Conservation (phyloP, 2,888 invertebrate species). For the Nemoura dubitans region DNA sequence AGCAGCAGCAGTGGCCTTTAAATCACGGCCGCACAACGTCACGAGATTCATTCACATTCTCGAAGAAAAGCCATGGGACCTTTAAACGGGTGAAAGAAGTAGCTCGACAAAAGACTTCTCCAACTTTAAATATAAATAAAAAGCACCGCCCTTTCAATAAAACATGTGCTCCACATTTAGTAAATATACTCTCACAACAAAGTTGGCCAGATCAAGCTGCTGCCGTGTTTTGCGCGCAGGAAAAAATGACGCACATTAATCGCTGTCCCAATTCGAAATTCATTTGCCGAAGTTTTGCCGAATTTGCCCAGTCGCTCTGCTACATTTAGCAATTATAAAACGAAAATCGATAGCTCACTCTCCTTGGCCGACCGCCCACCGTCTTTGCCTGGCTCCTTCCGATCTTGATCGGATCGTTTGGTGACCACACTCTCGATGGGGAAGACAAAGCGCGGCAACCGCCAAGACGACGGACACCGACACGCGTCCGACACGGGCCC, state of each 20-base stretch:
- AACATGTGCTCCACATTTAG: slow-evolving; percentile 2
- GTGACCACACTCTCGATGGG: neutral
- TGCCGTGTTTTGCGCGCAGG: neutral
- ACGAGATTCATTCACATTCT: neutral
- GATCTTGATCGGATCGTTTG: neutral
- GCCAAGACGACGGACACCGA: neutral
- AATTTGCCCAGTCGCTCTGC: no score
- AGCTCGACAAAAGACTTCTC: neutral
- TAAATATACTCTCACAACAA: neutral
- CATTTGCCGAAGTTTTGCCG: no score
- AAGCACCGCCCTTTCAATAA: neutral
- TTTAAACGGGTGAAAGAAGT: neutral
- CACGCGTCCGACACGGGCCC: neutral
- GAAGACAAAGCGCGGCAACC: neutral
- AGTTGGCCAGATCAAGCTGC: neutral
- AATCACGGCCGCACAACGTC: neutral
- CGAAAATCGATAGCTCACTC: no score
- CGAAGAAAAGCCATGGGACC: slow-evolving; percentile 3
- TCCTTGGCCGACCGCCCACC: no score
- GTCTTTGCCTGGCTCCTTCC: no score
- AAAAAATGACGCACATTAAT: neutral
- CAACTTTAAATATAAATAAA: neutral
- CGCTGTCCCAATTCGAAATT: no score
- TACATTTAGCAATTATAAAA: no score
- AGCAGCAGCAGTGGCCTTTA: no score